Conservation (phyloP, 2,113 vertebrate species). For the Galemys pyrenaicus region DNA sequence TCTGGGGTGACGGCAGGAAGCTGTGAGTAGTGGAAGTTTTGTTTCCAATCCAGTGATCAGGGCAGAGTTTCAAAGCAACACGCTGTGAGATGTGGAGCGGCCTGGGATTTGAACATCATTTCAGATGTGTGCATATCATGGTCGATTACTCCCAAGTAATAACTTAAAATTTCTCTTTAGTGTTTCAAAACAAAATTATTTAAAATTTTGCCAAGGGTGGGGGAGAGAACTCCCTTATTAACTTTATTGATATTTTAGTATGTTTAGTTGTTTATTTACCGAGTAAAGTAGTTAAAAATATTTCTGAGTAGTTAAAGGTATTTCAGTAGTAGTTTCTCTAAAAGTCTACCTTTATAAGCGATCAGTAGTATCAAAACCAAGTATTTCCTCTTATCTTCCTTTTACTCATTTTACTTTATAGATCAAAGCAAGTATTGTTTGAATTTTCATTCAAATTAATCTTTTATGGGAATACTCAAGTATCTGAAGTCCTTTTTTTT, state of each 20-base stretch:
- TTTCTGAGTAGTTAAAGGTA: neutral
- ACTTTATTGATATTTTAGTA: neutral
- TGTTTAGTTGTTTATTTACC: neutral
- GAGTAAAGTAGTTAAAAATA: neutral
- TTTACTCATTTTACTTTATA: neutral
- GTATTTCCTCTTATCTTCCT: neutral
- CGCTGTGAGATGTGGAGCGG: neutral
- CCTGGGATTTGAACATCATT: neutral
- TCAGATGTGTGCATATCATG: neutral
- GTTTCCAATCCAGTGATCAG: neutral
- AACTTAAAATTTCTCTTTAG: neutral
- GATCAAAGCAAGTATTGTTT: neutral
- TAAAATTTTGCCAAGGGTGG: neutral
- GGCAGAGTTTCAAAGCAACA: neutral
- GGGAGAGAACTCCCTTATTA: neutral
- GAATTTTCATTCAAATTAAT: neutral
- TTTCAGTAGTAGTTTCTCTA: neutral
- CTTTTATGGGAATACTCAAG: neutral
- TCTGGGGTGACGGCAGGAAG: rapidly evolving
- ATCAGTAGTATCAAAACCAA: neutral
- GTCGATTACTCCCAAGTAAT: neutral
- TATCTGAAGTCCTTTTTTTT: neutral
- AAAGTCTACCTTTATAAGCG: neutral
- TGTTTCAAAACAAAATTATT: neutral
- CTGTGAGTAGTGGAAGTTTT: neutral